Conservation (phyloP, 2,113 vertebrate species). For the Nerophis ophidion region DNA sequence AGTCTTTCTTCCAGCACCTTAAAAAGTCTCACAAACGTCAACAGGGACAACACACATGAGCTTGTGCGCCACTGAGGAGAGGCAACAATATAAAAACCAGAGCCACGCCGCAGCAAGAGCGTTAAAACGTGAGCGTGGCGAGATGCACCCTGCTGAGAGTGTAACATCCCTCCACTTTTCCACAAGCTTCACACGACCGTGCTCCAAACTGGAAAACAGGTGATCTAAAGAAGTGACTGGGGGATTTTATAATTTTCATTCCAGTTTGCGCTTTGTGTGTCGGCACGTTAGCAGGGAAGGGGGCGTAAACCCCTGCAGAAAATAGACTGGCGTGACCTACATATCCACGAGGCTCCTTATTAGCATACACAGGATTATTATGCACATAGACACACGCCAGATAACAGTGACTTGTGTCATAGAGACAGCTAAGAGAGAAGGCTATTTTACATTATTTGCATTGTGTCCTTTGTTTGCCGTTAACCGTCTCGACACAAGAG, state of each 20-base stretch:
- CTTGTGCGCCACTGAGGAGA: slow-evolving; percentile 24
- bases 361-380: slow-evolving; percentile 59
- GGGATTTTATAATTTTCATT: slow-evolving; percentile 7
- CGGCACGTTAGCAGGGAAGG: slow-evolving; percentile 28
- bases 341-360: slow-evolving; percentile 69
- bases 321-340: slow-evolving; percentile 72
- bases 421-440: slow-evolving; percentile 41
- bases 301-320: slow-evolving; percentile 52
- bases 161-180: slow-evolving; percentile 23
- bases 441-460: slow-evolving; percentile 66
- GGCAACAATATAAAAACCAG: slow-evolving; percentile 32
- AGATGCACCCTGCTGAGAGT: slow-evolving; percentile 35
- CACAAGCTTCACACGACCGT: slow-evolving; percentile 30
- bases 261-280: slow-evolving; percentile 8
- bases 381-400: slow-evolving; percentile 31
- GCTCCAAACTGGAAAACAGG: slow-evolving; percentile 44
- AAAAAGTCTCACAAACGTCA: slow-evolving; percentile 35
- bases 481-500: slow-evolving; percentile 49
- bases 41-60: slow-evolving; percentile 12
- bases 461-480: slow-evolving; percentile 66
- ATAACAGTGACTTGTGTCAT: slow-evolving; percentile 57
- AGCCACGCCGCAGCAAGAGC: slow-evolving; percentile 31
- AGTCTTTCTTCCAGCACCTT: slow-evolving; percentile 34
- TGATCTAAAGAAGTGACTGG: slow-evolving; percentile 25
- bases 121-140: slow-evolving; percentile 32